A percentile compares a stretch with the other conserved stretches of the same genome.
Conservation (phyloP, 2,888 invertebrate genomes). For the Unio pictorum region DNA sequence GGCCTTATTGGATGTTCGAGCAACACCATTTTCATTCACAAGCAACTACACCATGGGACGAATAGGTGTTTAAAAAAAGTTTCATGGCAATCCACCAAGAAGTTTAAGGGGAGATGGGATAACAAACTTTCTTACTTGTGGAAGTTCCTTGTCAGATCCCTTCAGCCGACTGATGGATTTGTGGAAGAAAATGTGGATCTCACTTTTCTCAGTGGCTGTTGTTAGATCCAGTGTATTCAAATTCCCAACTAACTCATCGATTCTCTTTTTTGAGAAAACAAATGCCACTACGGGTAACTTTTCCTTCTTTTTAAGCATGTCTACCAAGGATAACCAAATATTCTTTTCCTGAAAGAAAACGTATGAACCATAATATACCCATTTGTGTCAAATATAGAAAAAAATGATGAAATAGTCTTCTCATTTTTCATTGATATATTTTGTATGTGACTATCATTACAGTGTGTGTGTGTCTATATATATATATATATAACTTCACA, state of each 20-base stretch:
- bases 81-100: too few relatives aligned
- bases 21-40: too few relatives aligned
- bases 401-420: too few relatives aligned
- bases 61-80: too few relatives aligned
- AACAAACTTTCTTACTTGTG: slow-evolving; percentile 78
- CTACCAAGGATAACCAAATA: slow-evolving; percentile 75
- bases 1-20: too few relatives aligned
- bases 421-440: too few relatives aligned
- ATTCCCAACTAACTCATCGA: slow-evolving; percentile 80
- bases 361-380: not conserved
- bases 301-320: slow-evolving; percentile 85
- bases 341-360: slow-evolving; percentile 78
- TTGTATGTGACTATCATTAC: too few relatives aligned
- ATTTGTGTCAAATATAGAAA: not conserved
- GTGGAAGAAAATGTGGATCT: slow-evolving; percentile 88
- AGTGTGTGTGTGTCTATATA: too few relatives aligned
- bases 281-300: slow-evolving; percentile 95
- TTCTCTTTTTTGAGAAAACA: slow-evolving; percentile 88
- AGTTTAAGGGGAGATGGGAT: not conserved
- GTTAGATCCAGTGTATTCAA: slow-evolving; percentile 80
- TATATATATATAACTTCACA: too few relatives aligned
- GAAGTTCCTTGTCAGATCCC: slow-evolving; percentile 88
- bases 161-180: slow-evolving; percentile 87
- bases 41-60: too few relatives aligned
- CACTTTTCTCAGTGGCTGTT: slow-evolving; percentile 86